Percentiles rank a stretch among this genome's conserved stretches.
Conservation (phyloP, 1,140 invertebrate species). For the Solen grandis region DNA sequence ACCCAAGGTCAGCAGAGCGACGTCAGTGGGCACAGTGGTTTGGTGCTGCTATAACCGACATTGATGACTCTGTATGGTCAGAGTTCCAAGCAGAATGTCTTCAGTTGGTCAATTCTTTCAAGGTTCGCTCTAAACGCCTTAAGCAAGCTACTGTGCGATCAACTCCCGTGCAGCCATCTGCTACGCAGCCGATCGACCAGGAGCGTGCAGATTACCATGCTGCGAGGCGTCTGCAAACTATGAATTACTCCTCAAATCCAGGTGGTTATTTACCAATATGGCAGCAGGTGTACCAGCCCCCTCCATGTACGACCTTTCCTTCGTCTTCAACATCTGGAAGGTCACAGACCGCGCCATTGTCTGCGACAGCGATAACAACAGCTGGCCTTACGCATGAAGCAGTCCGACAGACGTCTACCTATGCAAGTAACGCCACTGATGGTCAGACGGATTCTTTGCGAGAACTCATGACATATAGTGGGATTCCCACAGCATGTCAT, state of each 20-base stretch:
- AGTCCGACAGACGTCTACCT: slow-evolving; percentile 15
- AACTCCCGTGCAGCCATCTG: slow-evolving; percentile 1
- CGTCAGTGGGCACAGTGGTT: slow-evolving; percentile 57
- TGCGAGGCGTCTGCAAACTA: slow-evolving; percentile 42
- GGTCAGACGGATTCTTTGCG: slow-evolving; percentile 47
- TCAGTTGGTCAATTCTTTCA: slow-evolving; percentile 49
- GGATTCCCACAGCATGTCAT: slow-evolving; percentile 23
- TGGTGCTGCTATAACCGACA: slow-evolving; percentile 47
- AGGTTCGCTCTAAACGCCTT: slow-evolving; percentile 32
- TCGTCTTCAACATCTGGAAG: slow-evolving; percentile 15
- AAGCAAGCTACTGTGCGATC: slow-evolving; percentile 19
- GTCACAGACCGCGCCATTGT: slow-evolving; percentile 46
- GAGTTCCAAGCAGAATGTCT: slow-evolving; percentile 52
- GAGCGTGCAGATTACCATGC: slow-evolving; percentile 48
- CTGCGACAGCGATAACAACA: slow-evolving; percentile 37
- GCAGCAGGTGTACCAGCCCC: slow-evolving; percentile 47
- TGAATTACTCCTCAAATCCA: slow-evolving; percentile 47
- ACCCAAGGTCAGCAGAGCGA: slow-evolving; percentile 38
- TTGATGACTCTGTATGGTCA: slow-evolving; percentile 48
- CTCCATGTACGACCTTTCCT: slow-evolving; percentile 41
- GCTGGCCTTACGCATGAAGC: slow-evolving; percentile 23
- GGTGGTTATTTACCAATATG: slow-evolving; percentile 52
- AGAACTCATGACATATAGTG: slow-evolving; percentile 26
- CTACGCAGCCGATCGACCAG: slow-evolving; percentile 7
- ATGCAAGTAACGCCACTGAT: slow-evolving; percentile 24